phyloP scores from a whole-genome alignment of 2,797 vertebrate genomes.

The Chromobotia macracanthus region DNA sequence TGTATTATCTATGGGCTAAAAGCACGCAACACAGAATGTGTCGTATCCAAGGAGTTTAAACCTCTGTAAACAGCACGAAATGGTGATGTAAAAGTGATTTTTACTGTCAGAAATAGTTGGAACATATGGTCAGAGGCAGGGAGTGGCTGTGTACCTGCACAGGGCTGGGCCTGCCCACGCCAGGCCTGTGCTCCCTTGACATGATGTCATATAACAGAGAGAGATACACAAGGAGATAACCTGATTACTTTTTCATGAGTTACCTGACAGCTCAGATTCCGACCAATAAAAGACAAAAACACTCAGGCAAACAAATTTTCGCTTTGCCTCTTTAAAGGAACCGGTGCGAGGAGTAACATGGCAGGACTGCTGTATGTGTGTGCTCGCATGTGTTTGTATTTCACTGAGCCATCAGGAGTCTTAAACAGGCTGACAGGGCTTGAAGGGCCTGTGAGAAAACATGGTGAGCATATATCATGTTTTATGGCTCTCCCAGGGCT shows the following conservation, averaged over 20 bases:
- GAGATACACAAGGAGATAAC: constrained; percentile 66
- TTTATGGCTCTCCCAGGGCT: constrained; percentile 31
- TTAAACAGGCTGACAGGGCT: constrained; percentile 41
- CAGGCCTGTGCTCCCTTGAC: constrained; percentile 76
- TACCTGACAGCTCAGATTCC: constrained; percentile 68
- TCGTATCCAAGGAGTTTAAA: constrained; percentile 83
- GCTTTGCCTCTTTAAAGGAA: constrained; percentile 36
- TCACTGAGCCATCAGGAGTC: constrained; percentile 26
- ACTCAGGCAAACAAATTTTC: constrained; percentile 40
- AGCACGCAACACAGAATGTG: constrained; percentile 80
- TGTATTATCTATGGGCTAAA: constrained; percentile 88
- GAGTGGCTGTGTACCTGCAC: constrained; percentile 80
- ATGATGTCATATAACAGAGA: constrained; percentile 81
- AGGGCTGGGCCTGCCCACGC: constrained; percentile 75
- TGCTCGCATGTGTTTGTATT: constrained; percentile 3
- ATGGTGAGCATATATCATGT: constrained; percentile 32
- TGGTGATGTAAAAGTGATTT: constrained; percentile 82
- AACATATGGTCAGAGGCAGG: constrained; percentile 90
- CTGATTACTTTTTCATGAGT: constrained; percentile 82
- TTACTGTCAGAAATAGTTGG: constrained; percentile 89
- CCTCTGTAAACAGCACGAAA: constrained; percentile 88
- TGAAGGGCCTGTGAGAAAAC: constrained; percentile 13
- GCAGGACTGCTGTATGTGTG: constrained; percentile 21
- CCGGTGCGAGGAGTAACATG: neutral
- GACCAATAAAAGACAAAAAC: constrained; percentile 52